A percentile compares a stretch with the other conserved stretches of the same genome.
phyloP scores from a whole-genome alignment of 2,797 vertebrate species.

The Iguana delicatissima region DNA sequence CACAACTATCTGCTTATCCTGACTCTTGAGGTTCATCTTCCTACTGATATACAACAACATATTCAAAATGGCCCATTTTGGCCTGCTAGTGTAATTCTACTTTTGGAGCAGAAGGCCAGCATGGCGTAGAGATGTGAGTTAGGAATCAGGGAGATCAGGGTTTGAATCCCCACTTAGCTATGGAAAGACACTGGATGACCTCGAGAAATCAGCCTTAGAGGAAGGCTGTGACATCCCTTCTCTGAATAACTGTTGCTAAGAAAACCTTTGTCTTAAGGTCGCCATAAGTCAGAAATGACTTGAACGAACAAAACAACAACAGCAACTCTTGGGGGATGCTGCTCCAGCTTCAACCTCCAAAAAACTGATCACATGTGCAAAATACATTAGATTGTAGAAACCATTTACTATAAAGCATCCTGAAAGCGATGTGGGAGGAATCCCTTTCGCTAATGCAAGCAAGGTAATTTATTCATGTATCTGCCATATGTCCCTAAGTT shows the following conservation, averaged over 20 bases:
- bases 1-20: not conserved
- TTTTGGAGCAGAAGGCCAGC: not conserved
- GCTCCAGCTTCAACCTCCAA: conserved; percentile 51
- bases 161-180: too few species aligned
- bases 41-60: conserved; percentile 25
- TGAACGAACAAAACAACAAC: too few species aligned
- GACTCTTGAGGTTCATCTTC: conserved; percentile 60
- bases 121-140: too few species aligned
- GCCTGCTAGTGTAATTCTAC: conserved; percentile 64
- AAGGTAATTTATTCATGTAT: conserved; percentile 72
- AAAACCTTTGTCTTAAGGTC: too few species aligned
- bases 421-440: conserved; percentile 62
- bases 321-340: conserved; percentile 16
- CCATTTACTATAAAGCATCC: conserved; percentile 66
- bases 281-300: too few species aligned
- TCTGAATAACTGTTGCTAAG: too few species aligned
- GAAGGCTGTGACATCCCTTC: too few species aligned
- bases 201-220: too few species aligned
- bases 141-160: too few species aligned
- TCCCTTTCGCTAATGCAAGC: conserved; percentile 65
- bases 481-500: conserved; percentile 69
- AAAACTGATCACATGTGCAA: conserved; percentile 56
- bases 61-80: conserved; percentile 49
- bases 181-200: too few species aligned
- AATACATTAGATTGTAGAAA: conserved; percentile 60